Conservation (phyloP, 2,888 invertebrate genomes). For the Pristionchus mayeri region DNA sequence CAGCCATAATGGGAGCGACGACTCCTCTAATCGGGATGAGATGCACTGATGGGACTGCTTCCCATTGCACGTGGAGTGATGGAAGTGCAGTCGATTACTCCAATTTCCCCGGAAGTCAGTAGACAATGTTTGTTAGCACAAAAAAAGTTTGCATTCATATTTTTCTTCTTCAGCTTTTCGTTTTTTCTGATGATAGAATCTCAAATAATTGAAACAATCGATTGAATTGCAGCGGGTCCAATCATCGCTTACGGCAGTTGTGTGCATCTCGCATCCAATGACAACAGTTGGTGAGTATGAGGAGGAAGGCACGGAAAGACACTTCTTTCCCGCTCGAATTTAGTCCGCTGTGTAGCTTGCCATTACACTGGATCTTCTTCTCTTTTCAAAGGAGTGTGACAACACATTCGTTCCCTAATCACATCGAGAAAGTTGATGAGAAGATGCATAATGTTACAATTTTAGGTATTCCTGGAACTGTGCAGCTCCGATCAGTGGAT, state of each 20-base stretch:
- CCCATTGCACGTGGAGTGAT: conserved; percentile 31
- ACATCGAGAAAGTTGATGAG: not conserved
- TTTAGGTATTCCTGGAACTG: conserved; percentile 10
- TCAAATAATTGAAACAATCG: not conserved
- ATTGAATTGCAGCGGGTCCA: not conserved
- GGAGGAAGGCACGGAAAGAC: no score
- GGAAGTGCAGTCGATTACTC: not conserved
- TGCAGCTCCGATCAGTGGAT: not conserved
- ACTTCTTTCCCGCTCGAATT: not conserved
- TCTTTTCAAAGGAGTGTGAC: not conserved
- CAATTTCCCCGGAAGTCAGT: not conserved
- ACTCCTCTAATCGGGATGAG: conserved; percentile 3
- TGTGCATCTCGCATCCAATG: not conserved
- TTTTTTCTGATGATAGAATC: not conserved
- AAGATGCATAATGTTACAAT: not conserved
- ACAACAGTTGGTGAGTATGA: not conserved
- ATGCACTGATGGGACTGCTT: not conserved
- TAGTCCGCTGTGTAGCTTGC: no score
- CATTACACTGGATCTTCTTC: no score
- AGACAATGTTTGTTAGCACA: not conserved
- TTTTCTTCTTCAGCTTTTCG: not conserved
- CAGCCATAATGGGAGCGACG: not conserved
- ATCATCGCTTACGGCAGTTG: conserved; percentile 2
- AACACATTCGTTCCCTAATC: no score
- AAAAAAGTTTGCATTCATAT: no score